These are phyloP conservation scores for Botia almorhae DNA, from an alignment of 2,797 vertebrate genomes.

Conservation along the genomic window DNA sequence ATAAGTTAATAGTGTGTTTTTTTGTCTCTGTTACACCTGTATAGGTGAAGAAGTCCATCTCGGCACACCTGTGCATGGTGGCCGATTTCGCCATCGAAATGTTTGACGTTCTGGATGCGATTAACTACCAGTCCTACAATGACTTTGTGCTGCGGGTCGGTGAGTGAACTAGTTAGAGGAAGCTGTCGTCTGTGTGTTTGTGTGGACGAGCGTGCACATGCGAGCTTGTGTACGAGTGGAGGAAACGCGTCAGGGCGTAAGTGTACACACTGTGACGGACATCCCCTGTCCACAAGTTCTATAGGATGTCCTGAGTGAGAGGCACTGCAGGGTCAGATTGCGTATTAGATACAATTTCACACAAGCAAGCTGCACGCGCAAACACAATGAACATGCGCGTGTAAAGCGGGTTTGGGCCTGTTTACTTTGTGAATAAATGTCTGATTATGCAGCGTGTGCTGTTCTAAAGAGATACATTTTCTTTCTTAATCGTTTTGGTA, in stretches of 20 bases:
- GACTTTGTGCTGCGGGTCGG: conserved; percentile 97
- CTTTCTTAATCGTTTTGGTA: too few species aligned
- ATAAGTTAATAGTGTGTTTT: too few species aligned
- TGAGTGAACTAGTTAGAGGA: conserved; percentile 73
- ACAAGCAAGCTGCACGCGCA: conserved; percentile 21
- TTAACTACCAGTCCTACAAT: conserved; percentile 99
- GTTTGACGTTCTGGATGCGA: conserved; percentile 97
- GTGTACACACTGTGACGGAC: conserved; percentile 48
- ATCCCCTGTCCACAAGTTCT: conserved; percentile 39
- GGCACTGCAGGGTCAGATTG: conserved; percentile 21
- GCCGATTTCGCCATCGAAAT: conserved; percentile 97
- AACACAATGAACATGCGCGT: neutral
- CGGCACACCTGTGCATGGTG: conserved; percentile 90
- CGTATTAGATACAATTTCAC: neutral
- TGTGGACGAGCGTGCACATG: conserved; percentile 12
- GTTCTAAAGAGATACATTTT: neutral
- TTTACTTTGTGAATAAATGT: neutral
- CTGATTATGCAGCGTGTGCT: neutral
- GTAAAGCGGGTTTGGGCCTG: neutral
- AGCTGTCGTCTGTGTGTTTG: conserved; percentile 31
- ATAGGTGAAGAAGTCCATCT: conserved; percentile 91
- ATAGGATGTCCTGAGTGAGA: conserved; percentile 57
- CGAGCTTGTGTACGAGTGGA: conserved; percentile 33
- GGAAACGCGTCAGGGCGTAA: conserved; percentile 47
- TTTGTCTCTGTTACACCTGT: conserved; percentile 16